These are phyloP conservation scores for Drosophila orosa DNA, from an alignment of 1,140 invertebrate species.

Conservation along the genomic window DNA sequence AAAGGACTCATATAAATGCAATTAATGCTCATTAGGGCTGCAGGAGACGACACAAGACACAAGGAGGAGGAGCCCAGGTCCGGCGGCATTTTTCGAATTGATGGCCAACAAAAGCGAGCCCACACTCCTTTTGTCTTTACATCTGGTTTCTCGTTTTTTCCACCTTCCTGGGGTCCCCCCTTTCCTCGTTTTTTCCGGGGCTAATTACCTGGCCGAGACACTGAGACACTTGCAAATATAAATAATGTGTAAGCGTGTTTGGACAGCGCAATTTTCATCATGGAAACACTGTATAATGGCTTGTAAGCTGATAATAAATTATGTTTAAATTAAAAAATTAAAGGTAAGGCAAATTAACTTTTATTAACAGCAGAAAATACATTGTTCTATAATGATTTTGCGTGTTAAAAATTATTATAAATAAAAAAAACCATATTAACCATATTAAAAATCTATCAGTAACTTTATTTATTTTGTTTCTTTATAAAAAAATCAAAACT, in stretches of 20 bases:
- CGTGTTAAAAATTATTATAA: background rate
- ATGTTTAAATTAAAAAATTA: background rate
- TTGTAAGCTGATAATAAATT: background rate
- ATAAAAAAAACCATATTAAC: too few relatives aligned
- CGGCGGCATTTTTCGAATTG: constrained; percentile 45
- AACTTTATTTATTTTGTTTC: too few relatives aligned
- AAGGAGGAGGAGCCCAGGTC: constrained; percentile 9
- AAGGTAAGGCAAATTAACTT: too few relatives aligned
- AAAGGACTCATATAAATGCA: constrained; percentile 30
- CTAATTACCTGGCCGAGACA: constrained; percentile 41
- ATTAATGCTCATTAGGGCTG: constrained; percentile 52
- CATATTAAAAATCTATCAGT: too few relatives aligned
- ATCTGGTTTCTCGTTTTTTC: constrained; percentile 8
- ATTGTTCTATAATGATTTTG: background rate
- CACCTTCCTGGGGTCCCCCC: background rate
- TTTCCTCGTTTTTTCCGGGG: background rate
- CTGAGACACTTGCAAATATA: constrained; percentile 47
- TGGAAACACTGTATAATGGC: background rate
- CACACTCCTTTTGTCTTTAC: background rate
- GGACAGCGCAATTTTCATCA: constrained; percentile 19
- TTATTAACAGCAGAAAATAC: background rate
- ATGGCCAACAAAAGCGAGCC: constrained; percentile 40
- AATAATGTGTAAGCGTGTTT: constrained; percentile 42
- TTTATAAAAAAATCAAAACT: too few relatives aligned
- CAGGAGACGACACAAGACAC: constrained; percentile 6